These are phyloP conservation scores for Tachina grossa DNA, from an alignment of 2,888 invertebrate species.

Conservation along the genomic window DNA sequence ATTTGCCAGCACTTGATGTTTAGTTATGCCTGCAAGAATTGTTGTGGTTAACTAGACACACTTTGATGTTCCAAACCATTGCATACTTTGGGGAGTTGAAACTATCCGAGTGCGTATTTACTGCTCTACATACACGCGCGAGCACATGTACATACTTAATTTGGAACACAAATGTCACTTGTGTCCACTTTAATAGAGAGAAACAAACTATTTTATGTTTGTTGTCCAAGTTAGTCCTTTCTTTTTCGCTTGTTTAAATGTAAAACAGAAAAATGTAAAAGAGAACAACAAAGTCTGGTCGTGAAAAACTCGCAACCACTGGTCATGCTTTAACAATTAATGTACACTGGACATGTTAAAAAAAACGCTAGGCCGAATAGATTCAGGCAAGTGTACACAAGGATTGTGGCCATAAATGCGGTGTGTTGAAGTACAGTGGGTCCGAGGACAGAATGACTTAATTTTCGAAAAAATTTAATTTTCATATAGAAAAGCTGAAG, in stretches of 20 bases:
- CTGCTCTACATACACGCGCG: background rate
- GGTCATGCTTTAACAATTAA: slow-evolving; percentile 69
- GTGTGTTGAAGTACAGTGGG: background rate
- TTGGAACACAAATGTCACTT: slow-evolving; percentile 46
- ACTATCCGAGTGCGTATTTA: background rate
- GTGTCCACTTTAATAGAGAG: slow-evolving; percentile 56
- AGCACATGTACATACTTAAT: background rate
- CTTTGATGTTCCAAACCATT: background rate
- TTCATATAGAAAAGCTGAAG: too few species aligned
- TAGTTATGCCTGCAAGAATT: background rate
- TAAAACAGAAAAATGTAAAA: slow-evolving; percentile 24
- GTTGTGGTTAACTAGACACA: slow-evolving; percentile 33
- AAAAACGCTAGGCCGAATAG: background rate
- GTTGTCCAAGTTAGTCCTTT: background rate
- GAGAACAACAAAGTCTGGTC: slow-evolving; percentile 44
- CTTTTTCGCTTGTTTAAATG: slow-evolving; percentile 17
- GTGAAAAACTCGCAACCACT: slow-evolving; percentile 53
- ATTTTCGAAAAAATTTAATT: too few species aligned
- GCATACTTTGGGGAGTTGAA: slow-evolving; percentile 50
- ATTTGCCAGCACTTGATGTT: background rate
- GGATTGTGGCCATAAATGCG: background rate
- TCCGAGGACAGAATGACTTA: background rate
- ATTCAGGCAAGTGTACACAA: background rate
- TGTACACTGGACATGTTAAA: slow-evolving; percentile 24
- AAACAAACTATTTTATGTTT: slow-evolving; percentile 49